phyloP scores from a whole-genome alignment of 2,888 invertebrate genomes.

The Rotaria sp. region DNA sequence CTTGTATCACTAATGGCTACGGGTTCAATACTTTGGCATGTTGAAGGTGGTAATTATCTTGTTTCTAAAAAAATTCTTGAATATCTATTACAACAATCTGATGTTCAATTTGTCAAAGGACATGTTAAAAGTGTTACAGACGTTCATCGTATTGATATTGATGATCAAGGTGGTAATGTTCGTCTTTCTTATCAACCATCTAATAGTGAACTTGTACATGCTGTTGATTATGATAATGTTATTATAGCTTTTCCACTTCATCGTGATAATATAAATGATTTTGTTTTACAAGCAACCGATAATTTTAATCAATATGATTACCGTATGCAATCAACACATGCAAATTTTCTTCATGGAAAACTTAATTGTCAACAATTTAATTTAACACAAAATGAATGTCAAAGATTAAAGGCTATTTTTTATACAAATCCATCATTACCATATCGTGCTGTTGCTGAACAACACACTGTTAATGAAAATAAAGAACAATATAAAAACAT shows the following conservation, averaged over 20 bases:
- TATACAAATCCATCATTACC: constrained; percentile 57
- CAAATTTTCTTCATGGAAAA: constrained; percentile 60
- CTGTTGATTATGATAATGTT: constrained; percentile 59
- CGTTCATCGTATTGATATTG: not conserved
- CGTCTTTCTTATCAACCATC: not conserved
- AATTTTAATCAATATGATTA: constrained; percentile 41
- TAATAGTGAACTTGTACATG: constrained; percentile 29
- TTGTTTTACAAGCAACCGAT: constrained; percentile 56
- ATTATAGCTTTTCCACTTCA: constrained; percentile 61
- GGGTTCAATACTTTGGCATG: constrained; percentile 59
- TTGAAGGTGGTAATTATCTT: constrained; percentile 62
- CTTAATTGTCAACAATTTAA: constrained; percentile 44
- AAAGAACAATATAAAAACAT: constrained; percentile 42
- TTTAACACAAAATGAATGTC: constrained; percentile 35
- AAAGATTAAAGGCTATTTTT: constrained; percentile 54
- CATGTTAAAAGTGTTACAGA: constrained; percentile 29
- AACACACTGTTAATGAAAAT: constrained; percentile 47
- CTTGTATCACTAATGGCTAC: constrained; percentile 60
- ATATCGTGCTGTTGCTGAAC: constrained; percentile 58
- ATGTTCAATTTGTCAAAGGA: constrained; percentile 25
- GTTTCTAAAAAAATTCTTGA: constrained; percentile 54
- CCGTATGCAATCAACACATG: constrained; percentile 58
- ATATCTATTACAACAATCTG: not conserved
- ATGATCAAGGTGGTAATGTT: not conserved
- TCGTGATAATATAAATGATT: constrained; percentile 50